Evolutionary conservation across 2,888 invertebrate genomes (phyloP), one percentile per base, ranked within the genome.

Genomic region (Drosophila kokeensis): DNA sequence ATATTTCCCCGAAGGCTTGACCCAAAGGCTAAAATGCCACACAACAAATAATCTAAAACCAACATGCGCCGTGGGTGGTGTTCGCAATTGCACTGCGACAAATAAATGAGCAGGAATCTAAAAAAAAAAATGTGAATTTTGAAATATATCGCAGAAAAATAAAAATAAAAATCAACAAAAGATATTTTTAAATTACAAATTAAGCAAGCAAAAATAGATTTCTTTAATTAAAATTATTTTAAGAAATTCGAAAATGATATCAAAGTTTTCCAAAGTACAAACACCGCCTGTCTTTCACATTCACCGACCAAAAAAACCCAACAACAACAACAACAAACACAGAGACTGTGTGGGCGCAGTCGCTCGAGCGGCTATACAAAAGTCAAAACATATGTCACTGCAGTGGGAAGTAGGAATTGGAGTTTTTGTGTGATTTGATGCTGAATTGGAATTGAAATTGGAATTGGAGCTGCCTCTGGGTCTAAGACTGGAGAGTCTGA

Each of bases 11-110:
- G 60, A 50, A 61, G 69, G 54, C 69, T 65, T 83, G 88, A 86
- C 83, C 85, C 69, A 75, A 71, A 73, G 70, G 66, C 67, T 58
- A 30, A 52, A 32, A 32, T n/a, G 53, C 48, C 57, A 36, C 21
- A 63, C 29, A 49, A 11, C 32, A 50, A 32, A 42, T 40, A 54
- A 53, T 32, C 66, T 34, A 66, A 67, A 42, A 34, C 58, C 50
- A 54, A 67, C 59, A 53, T 42, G 24, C 89, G 66, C 87, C 68
- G 86, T 86, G 83, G 89, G 86, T 86, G 86, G 86, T 87, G 83
- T 32, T 57, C 62, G 59, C 61, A 64, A 66, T 63, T 76, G 59
- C 38, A 55, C 55, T 55, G 24, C 8, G 4, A 55, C 45, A 45
- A 45, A 45, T 45, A 24, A 4, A 2, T 45, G 45, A 45, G 0